A percentile compares a stretch with the other conserved stretches of the same genome.
These are phyloP conservation scores for Microcebus griseorufus DNA, from an alignment of 2,113 vertebrate species.

Conservation along the genomic window DNA sequence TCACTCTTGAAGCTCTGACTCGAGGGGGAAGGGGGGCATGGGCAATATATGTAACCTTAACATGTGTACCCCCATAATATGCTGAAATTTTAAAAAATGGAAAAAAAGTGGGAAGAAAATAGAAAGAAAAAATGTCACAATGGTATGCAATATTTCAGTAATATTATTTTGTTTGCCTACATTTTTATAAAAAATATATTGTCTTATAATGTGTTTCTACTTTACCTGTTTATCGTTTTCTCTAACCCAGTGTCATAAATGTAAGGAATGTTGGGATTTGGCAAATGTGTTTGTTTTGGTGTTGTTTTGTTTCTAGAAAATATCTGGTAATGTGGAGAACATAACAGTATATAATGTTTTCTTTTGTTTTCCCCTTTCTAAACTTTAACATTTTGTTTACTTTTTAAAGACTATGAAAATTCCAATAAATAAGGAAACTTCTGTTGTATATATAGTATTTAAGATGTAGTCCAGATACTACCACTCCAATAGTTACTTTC, in stretches of 20 bases:
- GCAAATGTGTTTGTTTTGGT: neutral
- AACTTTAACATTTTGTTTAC: neutral
- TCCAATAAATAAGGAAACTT: neutral
- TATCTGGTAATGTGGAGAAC: neutral
- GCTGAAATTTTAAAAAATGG: no score
- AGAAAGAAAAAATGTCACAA: neutral
- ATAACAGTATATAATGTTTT: neutral
- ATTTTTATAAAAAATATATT: neutral
- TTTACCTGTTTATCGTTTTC: neutral
- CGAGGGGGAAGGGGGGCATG: no score
- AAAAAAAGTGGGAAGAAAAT: no score
- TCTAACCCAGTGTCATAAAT: neutral
- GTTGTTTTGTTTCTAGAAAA: slow-evolving; percentile 14
- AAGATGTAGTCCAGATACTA: neutral
- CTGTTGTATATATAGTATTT: neutral
- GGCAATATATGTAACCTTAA: no score
- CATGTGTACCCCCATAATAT: no score
- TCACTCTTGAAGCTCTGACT: no score
- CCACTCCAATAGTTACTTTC: neutral
- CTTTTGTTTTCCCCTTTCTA: neutral
- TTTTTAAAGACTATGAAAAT: neutral
- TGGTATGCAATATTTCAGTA: neutral
- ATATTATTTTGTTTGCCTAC: neutral
- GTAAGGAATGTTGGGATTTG: neutral
- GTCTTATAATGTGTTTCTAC: neutral